Base-by-base conservation (phyloP, 2,113 vertebrate species). In the Catharus minimus region DNA sequence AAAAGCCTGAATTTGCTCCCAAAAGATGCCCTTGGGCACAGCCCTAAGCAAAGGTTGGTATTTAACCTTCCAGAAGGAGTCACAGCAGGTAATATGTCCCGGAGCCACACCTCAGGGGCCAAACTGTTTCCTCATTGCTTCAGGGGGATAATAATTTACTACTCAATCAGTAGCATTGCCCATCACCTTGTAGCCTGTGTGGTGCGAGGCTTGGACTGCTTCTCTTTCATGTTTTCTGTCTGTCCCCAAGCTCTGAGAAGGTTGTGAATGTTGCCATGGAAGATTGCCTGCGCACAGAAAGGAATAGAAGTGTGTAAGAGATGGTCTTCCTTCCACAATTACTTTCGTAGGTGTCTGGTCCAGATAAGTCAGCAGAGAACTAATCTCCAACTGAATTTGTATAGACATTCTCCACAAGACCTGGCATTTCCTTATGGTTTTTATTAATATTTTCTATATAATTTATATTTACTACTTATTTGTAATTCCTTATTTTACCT, bases 71-170 rank as follows among this genome's bases (percentile, higher is more conserved):
- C 75, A 82, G 43, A 13, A 27, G 75, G 19, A 74, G 57, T 72
- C 73, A 52, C 23, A 21, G 30, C 61, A 91, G 60, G 60, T 30
- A 74, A 84, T 39, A 17, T 53, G 72, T 33, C 41, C 76, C 72
- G 67, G 94, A 46, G 86, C 86, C 90, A 81, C 86, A 49, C 93
- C 94, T 90, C 68, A 71, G 79, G 66, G 53, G 18, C 86, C 56
- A 76, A 81, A 83, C 16, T 0, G 7, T 67, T 96, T 96, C 93
- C 94, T 94, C 93, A 95, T 95, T 96, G 94, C 93, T 81, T 79
- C 60, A 23, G 49, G 67, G 56, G 39, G 61, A 6, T 94, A 95
- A 95, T 95, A 88, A 96, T 91, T 94, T 80, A 95, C 89, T 89
- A 85, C 23, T 66, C 79, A 55, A 5, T 56, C 57, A 52, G 64